phyloP scores from a whole-genome alignment of 2,888 invertebrate genomes.

The Alviniconcha strummeri region DNA sequence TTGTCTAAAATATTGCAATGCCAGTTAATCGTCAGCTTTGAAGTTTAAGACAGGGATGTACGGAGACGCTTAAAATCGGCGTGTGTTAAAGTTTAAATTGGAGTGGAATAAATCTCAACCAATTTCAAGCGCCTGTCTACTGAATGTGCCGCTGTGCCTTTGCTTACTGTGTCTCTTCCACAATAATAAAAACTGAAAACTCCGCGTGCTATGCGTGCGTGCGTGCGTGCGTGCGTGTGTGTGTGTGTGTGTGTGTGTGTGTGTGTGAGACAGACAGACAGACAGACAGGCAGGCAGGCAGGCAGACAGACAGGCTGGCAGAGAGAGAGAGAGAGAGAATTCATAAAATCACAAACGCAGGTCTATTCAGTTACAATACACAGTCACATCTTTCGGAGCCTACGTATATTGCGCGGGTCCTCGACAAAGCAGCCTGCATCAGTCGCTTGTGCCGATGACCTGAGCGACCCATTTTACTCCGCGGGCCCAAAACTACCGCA shows the following conservation, averaged over 20 bases:
- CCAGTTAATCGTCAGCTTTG: too few species aligned
- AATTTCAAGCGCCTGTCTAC: neutral
- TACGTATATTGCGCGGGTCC: too few species aligned
- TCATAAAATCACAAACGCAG: neutral
- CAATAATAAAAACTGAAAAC: neutral
- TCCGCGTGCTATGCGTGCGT: neutral
- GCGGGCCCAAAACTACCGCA: too few species aligned
- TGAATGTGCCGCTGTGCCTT: conserved; percentile 20
- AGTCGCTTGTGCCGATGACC: too few species aligned
- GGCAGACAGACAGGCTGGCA: too few species aligned
- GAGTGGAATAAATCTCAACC: too few species aligned
- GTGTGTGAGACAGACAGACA: neutral
- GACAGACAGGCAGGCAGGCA: neutral
- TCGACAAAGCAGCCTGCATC: too few species aligned
- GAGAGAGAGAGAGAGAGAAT: neutral
- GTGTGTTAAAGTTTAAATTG: too few species aligned
- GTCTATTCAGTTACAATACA: neutral
- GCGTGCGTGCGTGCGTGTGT: neutral
- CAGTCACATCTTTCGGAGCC: too few species aligned
- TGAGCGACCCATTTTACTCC: too few species aligned
- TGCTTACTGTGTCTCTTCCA: conserved; percentile 24
- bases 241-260: conserved; percentile 10
- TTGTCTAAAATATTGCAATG: neutral
- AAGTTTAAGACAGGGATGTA: too few species aligned
- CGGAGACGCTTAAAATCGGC: too few species aligned